phyloP scores from a whole-genome alignment of 2,113 vertebrate genomes.

The Leptobrachium ailaonicum region DNA sequence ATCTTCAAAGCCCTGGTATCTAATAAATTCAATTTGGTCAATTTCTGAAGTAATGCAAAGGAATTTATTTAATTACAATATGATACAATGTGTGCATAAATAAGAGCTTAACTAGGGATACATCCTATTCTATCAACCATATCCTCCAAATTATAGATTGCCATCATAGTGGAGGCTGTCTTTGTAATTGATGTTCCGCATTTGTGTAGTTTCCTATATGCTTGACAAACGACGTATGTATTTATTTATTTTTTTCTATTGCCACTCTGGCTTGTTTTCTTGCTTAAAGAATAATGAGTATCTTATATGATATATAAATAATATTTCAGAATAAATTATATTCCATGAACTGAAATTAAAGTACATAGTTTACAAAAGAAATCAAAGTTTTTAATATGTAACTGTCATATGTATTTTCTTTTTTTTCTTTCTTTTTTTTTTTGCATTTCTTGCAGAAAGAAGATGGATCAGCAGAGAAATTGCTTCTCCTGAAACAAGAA shows the following conservation, averaged over 20 bases:
- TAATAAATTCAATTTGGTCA: too few species aligned
- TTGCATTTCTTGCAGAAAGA: slow-evolving; percentile 43
- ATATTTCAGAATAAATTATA: background rate
- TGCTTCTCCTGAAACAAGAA: slow-evolving; percentile 49
- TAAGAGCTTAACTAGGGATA: too few species aligned
- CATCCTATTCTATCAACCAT: too few species aligned
- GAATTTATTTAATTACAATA: too few species aligned
- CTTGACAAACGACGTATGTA: background rate
- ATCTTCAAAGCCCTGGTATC: too few species aligned
- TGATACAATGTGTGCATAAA: too few species aligned
- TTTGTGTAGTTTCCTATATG: background rate
- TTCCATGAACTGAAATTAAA: background rate
- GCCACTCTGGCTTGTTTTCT: background rate
- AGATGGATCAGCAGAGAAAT: slow-evolving; percentile 48
- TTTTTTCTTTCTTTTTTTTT: slow-evolving; percentile 10
- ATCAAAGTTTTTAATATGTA: slow-evolving; percentile 16
- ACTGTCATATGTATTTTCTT: slow-evolving; percentile 31
- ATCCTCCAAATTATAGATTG: background rate
- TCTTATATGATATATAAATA: background rate
- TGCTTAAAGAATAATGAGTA: background rate
- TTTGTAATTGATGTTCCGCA: background rate
- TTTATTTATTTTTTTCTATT: background rate
- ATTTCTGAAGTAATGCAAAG: too few species aligned
- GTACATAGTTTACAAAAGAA: background rate
- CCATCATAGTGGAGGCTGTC: background rate